Conservation (phyloP, 2,888 invertebrate species). For the Pomacea canaliculata region DNA sequence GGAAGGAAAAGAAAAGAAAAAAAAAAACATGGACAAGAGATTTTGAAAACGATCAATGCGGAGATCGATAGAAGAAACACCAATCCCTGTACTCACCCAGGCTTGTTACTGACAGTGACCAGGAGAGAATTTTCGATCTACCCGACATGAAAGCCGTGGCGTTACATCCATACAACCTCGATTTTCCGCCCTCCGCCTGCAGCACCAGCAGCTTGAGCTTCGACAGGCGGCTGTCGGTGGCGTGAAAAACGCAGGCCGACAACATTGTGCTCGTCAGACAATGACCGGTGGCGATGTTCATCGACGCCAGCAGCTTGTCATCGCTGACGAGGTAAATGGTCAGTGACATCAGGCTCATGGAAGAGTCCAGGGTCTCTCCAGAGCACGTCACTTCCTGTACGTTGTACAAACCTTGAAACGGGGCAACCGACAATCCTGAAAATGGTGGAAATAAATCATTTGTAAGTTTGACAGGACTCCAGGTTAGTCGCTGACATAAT, state of each 20-base stretch:
- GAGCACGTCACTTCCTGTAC: constrained; percentile 11
- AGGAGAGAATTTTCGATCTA: neutral
- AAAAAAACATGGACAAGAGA: too few relatives aligned
- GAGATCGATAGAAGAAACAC: too few relatives aligned
- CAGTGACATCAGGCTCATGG: constrained; percentile 11
- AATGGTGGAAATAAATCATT: too few relatives aligned
- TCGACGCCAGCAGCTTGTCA: constrained; percentile 9
- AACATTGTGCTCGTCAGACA: neutral
- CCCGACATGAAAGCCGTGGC: constrained; percentile 11
- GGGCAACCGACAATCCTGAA: too few relatives aligned
- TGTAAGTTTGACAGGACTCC: too few relatives aligned
- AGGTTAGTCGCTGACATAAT: too few relatives aligned
- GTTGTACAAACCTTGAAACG: neutral
- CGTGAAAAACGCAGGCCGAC: neutral
- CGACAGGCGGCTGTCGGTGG: neutral
- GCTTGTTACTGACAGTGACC: neutral
- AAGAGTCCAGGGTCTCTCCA: constrained; percentile 9
- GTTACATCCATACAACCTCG: constrained; percentile 16
- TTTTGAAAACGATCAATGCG: too few relatives aligned
- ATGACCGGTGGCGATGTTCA: neutral
- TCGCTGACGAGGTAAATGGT: neutral
- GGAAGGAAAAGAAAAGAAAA: too few relatives aligned
- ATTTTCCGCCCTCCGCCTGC: neutral
- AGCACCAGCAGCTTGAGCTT: neutral
- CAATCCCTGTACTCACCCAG: neutral